Conservation (phyloP, 2,797 vertebrate genomes). For the Pogonophryne albipinna region DNA sequence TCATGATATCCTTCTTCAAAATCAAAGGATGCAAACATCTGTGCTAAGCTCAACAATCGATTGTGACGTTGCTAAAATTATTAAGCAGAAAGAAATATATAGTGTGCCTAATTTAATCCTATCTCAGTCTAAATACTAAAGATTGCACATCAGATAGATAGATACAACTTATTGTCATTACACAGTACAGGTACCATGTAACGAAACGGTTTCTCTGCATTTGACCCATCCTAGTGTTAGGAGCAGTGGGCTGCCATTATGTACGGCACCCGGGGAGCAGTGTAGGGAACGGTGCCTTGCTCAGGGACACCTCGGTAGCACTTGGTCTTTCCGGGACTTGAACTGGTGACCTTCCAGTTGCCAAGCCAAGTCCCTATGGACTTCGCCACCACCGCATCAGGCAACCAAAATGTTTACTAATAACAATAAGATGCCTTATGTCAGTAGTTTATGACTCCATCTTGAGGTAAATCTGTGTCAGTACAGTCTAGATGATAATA, state of each 20-base stretch:
- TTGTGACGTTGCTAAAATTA: neutral
- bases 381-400: too few relatives aligned
- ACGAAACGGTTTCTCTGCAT: too few relatives aligned
- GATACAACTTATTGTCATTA: too few relatives aligned
- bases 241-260: too few relatives aligned
- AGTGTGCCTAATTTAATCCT: neutral
- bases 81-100: neutral
- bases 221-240: too few relatives aligned
- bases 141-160: neutral
- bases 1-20: neutral
- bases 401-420: neutral
- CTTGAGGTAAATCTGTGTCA: conserved; percentile 59
- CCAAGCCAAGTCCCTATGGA: too few relatives aligned
- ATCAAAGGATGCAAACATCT: neutral
- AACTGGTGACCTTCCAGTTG: too few relatives aligned
- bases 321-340: too few relatives aligned
- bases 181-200: too few relatives aligned
- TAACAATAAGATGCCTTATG: neutral
- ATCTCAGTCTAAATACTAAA: neutral
- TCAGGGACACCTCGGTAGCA: too few relatives aligned
- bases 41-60: neutral
- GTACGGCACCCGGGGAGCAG: too few relatives aligned
- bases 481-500: conserved; percentile 18
- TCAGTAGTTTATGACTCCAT: conserved; percentile 54
- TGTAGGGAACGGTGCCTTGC: too few relatives aligned